Conservation (phyloP, 2,888 invertebrate species). For the Nemotelus pantherinus region DNA sequence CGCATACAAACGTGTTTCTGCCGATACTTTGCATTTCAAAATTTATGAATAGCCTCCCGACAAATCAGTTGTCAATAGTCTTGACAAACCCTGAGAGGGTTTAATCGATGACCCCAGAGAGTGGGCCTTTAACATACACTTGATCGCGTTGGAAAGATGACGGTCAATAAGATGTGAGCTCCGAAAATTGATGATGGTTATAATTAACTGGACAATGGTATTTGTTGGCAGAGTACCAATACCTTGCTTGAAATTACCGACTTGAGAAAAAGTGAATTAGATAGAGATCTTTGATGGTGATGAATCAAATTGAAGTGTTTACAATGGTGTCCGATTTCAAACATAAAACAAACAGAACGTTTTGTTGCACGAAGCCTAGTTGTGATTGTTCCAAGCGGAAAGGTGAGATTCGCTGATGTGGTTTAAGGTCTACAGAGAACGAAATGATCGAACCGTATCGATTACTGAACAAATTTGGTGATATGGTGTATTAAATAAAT, state of each 20-base stretch:
- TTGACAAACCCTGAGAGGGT: not conserved
- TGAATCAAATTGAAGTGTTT: constrained; percentile 29
- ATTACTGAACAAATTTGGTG: too few relatives aligned
- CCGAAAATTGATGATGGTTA: constrained; percentile 25
- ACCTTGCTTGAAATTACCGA: too few relatives aligned
- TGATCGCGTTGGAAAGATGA: not conserved
- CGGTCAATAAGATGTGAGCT: constrained; percentile 13
- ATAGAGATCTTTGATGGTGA: not conserved
- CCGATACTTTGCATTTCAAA: not conserved
- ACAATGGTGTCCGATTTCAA: constrained; percentile 28
- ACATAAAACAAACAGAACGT: not conserved
- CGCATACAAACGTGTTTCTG: not conserved
- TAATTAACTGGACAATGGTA: not conserved
- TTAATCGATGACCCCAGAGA: not conserved
- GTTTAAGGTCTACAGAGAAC: too few relatives aligned
- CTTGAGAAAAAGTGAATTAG: too few relatives aligned
- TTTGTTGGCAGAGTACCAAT: too few relatives aligned
- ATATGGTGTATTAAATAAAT: too few relatives aligned
- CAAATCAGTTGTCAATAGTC: too few relatives aligned
- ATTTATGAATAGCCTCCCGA: not conserved
- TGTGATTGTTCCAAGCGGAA: too few relatives aligned
- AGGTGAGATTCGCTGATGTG: too few relatives aligned
- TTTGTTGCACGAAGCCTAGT: too few relatives aligned
- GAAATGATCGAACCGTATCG: too few relatives aligned
- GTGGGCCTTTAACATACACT: not conserved